Base-by-base conservation (phyloP, 2,888 invertebrate species). In the Cosmorhoe ocellata region DNA sequence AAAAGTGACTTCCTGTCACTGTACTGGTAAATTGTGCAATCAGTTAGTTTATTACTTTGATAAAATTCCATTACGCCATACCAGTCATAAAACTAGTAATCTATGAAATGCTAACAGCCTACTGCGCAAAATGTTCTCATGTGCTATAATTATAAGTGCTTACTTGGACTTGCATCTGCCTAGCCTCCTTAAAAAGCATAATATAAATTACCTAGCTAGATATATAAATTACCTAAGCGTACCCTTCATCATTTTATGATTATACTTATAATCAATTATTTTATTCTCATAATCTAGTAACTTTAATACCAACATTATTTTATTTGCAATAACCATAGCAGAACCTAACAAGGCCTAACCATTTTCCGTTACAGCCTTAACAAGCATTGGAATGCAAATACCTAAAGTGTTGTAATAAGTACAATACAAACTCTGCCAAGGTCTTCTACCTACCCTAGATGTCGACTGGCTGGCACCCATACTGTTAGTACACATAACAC, bases 381-480 rank as follows among this genome's bases (percentile, higher is more conserved):
- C 53, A 42, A 53, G 53, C 34, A 39, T 48, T 27, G 49, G 48
- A 57, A 58, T 59, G 59, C 49, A 53, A 53, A 57, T 47, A 61
- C 4, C n/a, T 31, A 40, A 32, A n/a, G 12, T 8, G 27, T 30
- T 11, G 13, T 37, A 9, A 6, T 12, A 2, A 18, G 33, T 12
- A 34, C 51, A 51, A 41, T 46, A 41, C 46, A 45, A 56, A 53
- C 36, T 48, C 46, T 50, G 54, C 43, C 60, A 60, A 60, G 60
- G 60, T 30, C 36, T 36, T 14, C 38, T n/a, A 28, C 41, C 32
- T 32, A 38, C 42, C 42, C 34, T 6, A 18, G 46, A 32, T 56
- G 49, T 43, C 49, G 40, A 56, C 57, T 51, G 45, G 33, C 24
- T 43, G 14, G 26, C 30, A 28, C 14, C n/a, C 30, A 26, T 30